Evolutionary conservation across 2,113 vertebrate genomes (phyloP).

Genomic region (Gallinago media): DNA sequence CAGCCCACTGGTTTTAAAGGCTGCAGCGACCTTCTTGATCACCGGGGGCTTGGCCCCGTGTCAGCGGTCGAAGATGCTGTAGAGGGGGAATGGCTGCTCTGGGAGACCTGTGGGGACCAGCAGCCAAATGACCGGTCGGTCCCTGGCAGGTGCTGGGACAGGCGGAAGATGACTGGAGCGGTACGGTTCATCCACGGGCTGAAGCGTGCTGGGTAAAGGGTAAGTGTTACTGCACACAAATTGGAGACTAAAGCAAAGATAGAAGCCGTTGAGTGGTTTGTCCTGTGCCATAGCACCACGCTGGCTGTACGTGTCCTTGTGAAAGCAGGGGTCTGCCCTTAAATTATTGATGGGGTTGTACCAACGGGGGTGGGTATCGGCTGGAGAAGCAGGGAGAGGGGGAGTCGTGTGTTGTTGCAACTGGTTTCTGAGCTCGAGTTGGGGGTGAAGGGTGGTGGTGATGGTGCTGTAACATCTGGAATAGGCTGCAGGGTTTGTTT

Average conservation of each 20-base stretch:
- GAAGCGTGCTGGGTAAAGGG: background rate
- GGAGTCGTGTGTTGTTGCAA: accelerated
- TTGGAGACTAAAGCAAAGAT: background rate
- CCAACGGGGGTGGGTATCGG: background rate
- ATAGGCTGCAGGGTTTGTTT: background rate
- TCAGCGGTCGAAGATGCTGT: background rate
- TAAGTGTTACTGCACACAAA: background rate
- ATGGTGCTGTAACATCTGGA: background rate
- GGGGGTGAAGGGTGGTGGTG: background rate
- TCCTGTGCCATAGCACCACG: background rate
- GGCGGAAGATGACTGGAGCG: background rate
- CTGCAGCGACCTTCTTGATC: background rate
- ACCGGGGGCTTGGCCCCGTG: accelerated
- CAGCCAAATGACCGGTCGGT: background rate
- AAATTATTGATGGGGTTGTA: background rate
- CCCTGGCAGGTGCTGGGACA: background rate
- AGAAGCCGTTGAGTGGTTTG: background rate
- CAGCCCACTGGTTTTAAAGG: background rate
- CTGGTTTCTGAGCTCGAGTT: background rate
- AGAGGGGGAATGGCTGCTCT: background rate
- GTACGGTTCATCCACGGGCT: background rate
- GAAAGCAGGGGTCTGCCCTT: background rate
- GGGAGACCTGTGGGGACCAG: background rate
- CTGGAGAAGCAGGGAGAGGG: background rate
- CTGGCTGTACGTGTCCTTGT: background rate